phyloP scores from a whole-genome alignment of 2,888 invertebrate genomes.

The Neocrepidodera transversa region DNA sequence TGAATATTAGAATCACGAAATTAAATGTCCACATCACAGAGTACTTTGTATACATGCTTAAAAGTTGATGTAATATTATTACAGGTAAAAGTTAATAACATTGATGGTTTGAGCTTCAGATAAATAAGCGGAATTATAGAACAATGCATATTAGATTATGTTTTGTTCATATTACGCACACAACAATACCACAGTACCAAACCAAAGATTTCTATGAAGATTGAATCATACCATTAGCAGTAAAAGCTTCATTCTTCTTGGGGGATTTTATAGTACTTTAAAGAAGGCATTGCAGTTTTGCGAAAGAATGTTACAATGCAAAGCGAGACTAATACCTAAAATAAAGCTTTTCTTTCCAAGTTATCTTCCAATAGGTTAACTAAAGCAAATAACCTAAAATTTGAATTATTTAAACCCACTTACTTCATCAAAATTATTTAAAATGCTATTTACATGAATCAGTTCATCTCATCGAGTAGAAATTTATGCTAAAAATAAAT shows the following conservation, averaged over 20 bases:
- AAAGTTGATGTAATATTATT: constrained; percentile 31
- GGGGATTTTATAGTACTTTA: constrained; percentile 27
- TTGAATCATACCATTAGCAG: constrained; percentile 44
- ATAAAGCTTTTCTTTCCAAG: constrained; percentile 27
- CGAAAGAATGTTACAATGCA: constrained; percentile 31
- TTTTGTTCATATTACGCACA: not conserved
- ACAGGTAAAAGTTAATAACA: not conserved
- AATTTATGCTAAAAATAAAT: constrained; percentile 30
- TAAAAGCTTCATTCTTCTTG: constrained; percentile 48
- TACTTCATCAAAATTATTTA: constrained; percentile 27
- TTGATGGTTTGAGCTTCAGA: constrained; percentile 3
- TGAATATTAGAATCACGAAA: constrained; percentile 43
- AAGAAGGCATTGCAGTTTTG: constrained; percentile 26
- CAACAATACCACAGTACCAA: constrained; percentile 13
- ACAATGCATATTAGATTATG: constrained; percentile 18
- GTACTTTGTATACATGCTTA: constrained; percentile 47
- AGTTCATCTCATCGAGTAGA: constrained; percentile 26
- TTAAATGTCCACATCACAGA: constrained; percentile 48
- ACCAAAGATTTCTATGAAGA: constrained; percentile 19
- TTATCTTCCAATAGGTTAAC: constrained; percentile 25
- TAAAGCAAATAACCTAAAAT: constrained; percentile 35
- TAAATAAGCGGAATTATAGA: constrained; percentile 5
- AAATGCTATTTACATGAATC: constrained; percentile 18
- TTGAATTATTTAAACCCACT: constrained; percentile 22
- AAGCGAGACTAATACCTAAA: constrained; percentile 31